A percentile compares a stretch with the other conserved stretches of the same genome.
Conservation (phyloP, 2,113 vertebrate species). For the Pavo muticus region DNA sequence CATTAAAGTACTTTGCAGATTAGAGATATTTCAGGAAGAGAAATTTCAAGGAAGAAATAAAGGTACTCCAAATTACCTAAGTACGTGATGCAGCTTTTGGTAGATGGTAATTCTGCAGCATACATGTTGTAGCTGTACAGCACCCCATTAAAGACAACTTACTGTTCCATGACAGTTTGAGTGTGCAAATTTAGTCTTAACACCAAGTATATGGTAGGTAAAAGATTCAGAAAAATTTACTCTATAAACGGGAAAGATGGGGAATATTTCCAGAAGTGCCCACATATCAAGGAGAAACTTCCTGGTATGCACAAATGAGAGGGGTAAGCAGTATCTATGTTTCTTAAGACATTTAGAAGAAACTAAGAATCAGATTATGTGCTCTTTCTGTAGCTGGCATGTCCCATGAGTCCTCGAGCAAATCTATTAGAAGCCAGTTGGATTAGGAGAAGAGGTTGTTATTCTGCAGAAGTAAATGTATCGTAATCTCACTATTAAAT, state of each 20-base stretch:
- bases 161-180: background rate
- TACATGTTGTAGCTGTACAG: background rate
- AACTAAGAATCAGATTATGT: background rate
- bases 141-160: background rate
- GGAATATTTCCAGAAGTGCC: background rate
- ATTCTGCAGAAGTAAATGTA: background rate
- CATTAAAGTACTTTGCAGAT: background rate
- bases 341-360: background rate
- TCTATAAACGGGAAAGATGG: background rate
- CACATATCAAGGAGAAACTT: background rate
- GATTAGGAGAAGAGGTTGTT: background rate
- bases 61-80: background rate
- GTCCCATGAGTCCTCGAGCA: background rate
- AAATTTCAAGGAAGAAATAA: background rate
- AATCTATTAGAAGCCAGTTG: background rate
- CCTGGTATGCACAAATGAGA: background rate
- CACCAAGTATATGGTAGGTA: background rate
- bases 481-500: conserved; percentile 3
- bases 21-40: background rate
- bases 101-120: background rate
- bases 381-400: background rate
- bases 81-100: background rate
- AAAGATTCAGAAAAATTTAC: background rate
- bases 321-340: background rate
- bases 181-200: background rate